A percentile compares a stretch with the other conserved stretches of the same genome.
phyloP scores from a whole-genome alignment of 2,113 vertebrate species.

The Spheniscus mendiculus region DNA sequence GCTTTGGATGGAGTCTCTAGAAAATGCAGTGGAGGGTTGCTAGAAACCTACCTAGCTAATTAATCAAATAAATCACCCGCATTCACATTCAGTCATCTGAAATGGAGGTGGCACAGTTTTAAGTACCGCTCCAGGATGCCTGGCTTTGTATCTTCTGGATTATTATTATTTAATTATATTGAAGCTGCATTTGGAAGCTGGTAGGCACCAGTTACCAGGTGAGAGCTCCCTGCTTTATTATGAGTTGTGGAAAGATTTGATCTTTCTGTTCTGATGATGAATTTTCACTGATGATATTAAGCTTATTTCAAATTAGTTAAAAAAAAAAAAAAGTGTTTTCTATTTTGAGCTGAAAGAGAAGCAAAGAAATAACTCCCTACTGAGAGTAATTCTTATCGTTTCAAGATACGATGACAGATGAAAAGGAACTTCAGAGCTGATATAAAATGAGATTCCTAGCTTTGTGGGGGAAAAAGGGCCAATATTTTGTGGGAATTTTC shows the following conservation, averaged over 20 bases:
- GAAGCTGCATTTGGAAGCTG: neutral
- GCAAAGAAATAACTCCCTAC: slow-evolving; percentile 30
- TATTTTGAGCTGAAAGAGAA: slow-evolving; percentile 37
- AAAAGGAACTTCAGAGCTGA: slow-evolving; percentile 61
- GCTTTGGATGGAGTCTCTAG: slow-evolving; percentile 10
- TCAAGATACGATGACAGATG: slow-evolving; percentile 53
- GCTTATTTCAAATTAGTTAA: slow-evolving; percentile 30
- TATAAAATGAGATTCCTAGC: slow-evolving; percentile 48
- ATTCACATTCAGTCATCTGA: neutral
- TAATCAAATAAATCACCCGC: slow-evolving; percentile 38
- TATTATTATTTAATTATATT: slow-evolving; percentile 35
- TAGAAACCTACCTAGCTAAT: slow-evolving; percentile 32
- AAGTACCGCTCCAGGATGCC: neutral
- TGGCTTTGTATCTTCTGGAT: neutral
- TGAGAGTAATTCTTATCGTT: slow-evolving; percentile 60
- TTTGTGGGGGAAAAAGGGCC: slow-evolving; percentile 6
- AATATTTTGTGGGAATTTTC: slow-evolving; percentile 28
- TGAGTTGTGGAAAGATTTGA: neutral
- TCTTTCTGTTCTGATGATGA: neutral
- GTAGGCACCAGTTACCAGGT: slow-evolving; percentile 1
- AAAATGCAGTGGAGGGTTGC: neutral
- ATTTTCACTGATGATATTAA: slow-evolving; percentile 38
- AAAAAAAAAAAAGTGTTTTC: neutral
- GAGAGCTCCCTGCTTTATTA: slow-evolving; percentile 18
- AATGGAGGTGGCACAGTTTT: neutral